Base-by-base conservation (phyloP, 2,797 vertebrate species). In the Sebastiscus tertius region DNA sequence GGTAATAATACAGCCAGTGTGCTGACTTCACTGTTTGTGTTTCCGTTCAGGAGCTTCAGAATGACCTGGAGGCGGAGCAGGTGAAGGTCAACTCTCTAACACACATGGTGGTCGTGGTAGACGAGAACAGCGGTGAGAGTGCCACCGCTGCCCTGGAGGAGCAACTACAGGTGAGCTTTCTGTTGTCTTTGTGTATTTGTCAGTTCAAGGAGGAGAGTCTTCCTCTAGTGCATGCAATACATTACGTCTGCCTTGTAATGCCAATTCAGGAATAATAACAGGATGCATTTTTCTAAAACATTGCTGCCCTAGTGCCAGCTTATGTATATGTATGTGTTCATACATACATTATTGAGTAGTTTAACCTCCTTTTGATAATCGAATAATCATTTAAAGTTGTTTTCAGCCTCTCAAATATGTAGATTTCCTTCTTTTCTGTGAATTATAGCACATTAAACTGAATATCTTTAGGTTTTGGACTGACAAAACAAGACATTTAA, bases 51-150 rank as follows among this genome's bases (percentile, higher is more conserved):
- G 94, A 86, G 86, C 95, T 99, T 79, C 98, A 99, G 93, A 97
- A 91, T 72, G 99, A 99, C 86, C 94, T 99, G 79, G 98, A 99
- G 94, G 81, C 94, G 11, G 98, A 99, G 75, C 98, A 99, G 90
- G 97, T 99, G 87, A 99, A 99, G 84, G 99, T 99, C 3, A 99
- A 99, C 92, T 99, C 98, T 27, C 89, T 99, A 39, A 99, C 99
- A 0, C 99, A 99, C 92, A 99, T 99, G 99, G 99, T 99, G 6
- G 98, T 99, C 1, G 98, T 99, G 63, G 98, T 99, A 3, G 99
- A 99, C 85, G 99, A 99, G 92, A 98, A 97, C 93, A 97, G 95
- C 1, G 96, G 97, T 0, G 98, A 99, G 90, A 96, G 96, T 14
- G 97, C 98, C 81, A 99, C 98, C 0, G 97, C 96, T 88, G 59